Percentiles rank a stretch among this genome's conserved stretches.
Evolutionary conservation across 2,888 invertebrate species (phyloP).

Genomic region (Watsonalla binaria): DNA sequence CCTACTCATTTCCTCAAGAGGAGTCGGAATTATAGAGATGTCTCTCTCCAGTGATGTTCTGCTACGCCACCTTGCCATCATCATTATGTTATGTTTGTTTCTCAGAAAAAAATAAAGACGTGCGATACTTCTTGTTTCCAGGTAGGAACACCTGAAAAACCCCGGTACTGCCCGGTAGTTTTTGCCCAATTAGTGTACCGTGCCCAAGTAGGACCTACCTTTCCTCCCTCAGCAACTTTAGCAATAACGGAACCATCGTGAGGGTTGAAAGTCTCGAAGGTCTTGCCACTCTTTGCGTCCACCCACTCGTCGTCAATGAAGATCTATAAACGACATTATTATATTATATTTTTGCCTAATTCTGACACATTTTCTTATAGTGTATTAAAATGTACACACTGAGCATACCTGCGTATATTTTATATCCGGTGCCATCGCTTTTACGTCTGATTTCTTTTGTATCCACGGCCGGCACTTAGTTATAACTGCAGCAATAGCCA

Average conservation of each 20-base stretch:
- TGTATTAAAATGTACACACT: not conserved
- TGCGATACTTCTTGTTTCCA: no score
- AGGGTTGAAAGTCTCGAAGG: constrained; percentile 89
- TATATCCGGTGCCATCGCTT: constrained; percentile 32
- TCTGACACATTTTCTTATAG: not conserved
- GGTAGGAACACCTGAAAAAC: no score
- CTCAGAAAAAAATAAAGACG: no score
- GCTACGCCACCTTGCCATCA: no score
- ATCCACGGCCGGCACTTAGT: not conserved
- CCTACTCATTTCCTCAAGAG: no score
- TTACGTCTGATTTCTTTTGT: not conserved
- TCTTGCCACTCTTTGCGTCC: constrained; percentile 87
- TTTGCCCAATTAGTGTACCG: no score
- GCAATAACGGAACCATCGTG: constrained; percentile 83
- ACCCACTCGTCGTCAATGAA: constrained; percentile 72
- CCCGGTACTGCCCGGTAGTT: no score
- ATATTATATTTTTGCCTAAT: not conserved
- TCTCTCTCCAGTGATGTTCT: no score
- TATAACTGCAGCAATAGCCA: not conserved
- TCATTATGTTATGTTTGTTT: no score
- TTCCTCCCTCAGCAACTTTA: constrained; percentile 88
- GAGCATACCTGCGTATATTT: constrained; percentile 36
- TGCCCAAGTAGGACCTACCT: constrained; percentile 67
- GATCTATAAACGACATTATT: constrained; percentile 27
- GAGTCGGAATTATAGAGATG: no score